Evolutionary conservation across 2,797 vertebrate species (phyloP).

Genomic region (Enteromius fasciolatus): DNA sequence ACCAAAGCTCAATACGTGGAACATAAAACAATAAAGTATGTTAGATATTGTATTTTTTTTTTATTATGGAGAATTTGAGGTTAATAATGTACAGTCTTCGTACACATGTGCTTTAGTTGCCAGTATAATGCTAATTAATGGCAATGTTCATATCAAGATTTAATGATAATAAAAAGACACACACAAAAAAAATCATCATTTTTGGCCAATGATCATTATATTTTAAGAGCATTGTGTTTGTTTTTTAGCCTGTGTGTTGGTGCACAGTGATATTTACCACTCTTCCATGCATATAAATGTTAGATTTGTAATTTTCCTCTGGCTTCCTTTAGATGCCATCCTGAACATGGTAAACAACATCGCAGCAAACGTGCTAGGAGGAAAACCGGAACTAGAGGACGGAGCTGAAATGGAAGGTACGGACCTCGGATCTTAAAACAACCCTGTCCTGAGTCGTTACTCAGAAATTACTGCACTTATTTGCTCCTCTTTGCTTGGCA

Average conservation of each 20-base stretch:
- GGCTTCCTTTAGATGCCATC: constrained; percentile 86
- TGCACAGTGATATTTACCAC: background rate
- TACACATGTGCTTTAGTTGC: background rate
- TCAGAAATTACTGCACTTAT: background rate
- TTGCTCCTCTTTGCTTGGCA: constrained; percentile 39
- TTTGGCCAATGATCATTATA: background rate
- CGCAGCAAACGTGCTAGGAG: constrained; percentile 96
- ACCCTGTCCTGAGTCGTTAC: background rate
- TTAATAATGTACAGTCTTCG: background rate
- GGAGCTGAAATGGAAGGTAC: constrained; percentile 83
- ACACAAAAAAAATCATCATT: too few relatives aligned
- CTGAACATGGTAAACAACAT: constrained; percentile 99
- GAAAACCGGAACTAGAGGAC: constrained; percentile 83
- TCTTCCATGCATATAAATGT: background rate
- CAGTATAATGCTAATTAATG: background rate
- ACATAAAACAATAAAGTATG: background rate
- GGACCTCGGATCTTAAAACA: background rate
- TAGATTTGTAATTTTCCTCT: background rate
- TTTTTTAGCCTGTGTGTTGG: background rate
- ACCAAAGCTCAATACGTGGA: background rate
- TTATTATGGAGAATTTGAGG: background rate
- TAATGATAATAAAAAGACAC: background rate
- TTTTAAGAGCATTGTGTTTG: background rate
- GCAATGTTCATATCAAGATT: background rate
- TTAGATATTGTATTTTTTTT: background rate